phyloP scores from a whole-genome alignment of 2,113 vertebrate species.

The Alethe castanea region DNA sequence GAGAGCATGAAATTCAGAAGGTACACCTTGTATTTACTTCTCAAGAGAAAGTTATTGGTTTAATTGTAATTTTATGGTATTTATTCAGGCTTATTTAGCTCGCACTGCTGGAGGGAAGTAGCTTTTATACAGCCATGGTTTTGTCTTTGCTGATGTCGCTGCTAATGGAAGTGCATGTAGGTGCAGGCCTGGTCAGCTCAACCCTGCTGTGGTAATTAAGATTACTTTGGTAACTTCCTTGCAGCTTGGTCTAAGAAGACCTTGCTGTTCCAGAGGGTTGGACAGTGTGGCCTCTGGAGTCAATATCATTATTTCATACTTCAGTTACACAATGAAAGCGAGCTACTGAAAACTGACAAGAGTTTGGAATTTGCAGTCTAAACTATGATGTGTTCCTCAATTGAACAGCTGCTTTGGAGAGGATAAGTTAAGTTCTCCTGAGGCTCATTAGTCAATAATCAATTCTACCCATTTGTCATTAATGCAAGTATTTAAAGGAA shows the following conservation, averaged over 20 bases:
- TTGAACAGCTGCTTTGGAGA: not conserved
- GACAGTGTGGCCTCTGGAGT: not conserved
- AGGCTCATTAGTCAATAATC: not conserved
- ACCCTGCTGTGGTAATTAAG: not conserved
- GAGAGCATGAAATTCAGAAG: conserved; percentile 87
- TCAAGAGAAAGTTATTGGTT: not conserved
- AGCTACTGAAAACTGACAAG: not conserved
- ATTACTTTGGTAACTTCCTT: not conserved
- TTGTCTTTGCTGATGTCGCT: not conserved
- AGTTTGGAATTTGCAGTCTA: not conserved
- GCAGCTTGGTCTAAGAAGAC: not conserved
- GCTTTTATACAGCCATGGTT: not conserved
- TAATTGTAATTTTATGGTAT: not conserved
- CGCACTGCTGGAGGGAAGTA: fast-evolving
- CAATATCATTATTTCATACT: not conserved
- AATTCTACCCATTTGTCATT: not conserved
- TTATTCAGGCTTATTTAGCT: not conserved
- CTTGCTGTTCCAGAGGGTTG: not conserved
- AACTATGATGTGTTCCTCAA: not conserved
- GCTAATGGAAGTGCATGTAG: not conserved
- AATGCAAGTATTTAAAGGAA: not conserved
- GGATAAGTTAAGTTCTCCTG: not conserved
- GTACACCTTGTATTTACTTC: conserved; percentile 42
- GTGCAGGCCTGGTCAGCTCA: not conserved
- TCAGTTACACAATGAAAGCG: not conserved